Conservation (phyloP, 2,888 invertebrate genomes). For the Chrysodeixis includens region DNA sequence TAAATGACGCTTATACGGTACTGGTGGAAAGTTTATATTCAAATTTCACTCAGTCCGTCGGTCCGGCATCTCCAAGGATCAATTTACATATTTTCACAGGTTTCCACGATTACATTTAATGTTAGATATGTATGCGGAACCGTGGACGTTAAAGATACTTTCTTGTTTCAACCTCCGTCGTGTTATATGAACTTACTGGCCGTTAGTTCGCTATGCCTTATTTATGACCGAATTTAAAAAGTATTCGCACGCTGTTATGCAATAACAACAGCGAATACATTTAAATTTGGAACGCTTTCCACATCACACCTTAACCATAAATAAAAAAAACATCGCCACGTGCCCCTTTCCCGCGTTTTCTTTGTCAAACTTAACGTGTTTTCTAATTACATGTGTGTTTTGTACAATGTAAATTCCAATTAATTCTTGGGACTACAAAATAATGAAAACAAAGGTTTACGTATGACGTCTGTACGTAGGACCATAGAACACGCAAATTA, state of each 20-base stretch:
- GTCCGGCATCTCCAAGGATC: slow-evolving; percentile 88
- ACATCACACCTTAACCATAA: slow-evolving; percentile 23
- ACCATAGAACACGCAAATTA: slow-evolving; percentile 77
- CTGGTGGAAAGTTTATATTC: slow-evolving; percentile 87
- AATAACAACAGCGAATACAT: slow-evolving; percentile 14
- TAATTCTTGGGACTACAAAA: slow-evolving; percentile 80
- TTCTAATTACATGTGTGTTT: slow-evolving; percentile 81
- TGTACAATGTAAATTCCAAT: slow-evolving; percentile 83
- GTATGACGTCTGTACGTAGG: slow-evolving; percentile 71
- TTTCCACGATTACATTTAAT: slow-evolving; percentile 83
- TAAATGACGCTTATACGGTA: slow-evolving; percentile 87
- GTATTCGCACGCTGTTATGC: slow-evolving; percentile 20
- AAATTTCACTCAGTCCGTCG: slow-evolving; percentile 85
- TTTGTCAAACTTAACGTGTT: slow-evolving; percentile 69
- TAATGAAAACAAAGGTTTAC: slow-evolving; percentile 72
- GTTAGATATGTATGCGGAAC: slow-evolving; percentile 71
- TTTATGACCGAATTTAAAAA: slow-evolving; percentile 42
- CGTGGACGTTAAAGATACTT: slow-evolving; percentile 60
- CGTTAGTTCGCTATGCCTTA: slow-evolving; percentile 43
- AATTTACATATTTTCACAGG: slow-evolving; percentile 89
- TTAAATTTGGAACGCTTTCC: slow-evolving; percentile 12
- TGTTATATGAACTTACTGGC: slow-evolving; percentile 44
- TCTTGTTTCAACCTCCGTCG: slow-evolving; percentile 51
- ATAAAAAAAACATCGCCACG: slow-evolving; percentile 44
- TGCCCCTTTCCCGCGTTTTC: slow-evolving; percentile 67